Evolutionary conservation across 1,140 invertebrate species (phyloP).

Genomic region (Aporrectodea caliginosa): DNA sequence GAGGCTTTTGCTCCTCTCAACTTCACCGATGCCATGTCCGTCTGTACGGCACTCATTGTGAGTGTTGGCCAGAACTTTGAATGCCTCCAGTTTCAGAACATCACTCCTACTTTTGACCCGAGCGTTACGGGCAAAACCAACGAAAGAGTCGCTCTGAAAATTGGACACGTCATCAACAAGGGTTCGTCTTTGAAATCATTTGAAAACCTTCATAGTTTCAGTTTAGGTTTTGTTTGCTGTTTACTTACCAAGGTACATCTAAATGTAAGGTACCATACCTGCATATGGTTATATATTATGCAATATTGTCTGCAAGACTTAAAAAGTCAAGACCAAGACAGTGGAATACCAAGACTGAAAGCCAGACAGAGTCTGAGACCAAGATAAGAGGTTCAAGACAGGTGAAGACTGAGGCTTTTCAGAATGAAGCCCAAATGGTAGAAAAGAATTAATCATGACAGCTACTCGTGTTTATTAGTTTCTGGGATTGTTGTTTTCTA

Average conservation of each 20-base stretch:
- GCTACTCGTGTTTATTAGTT: no score
- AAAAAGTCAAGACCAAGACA: no score
- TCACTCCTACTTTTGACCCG: conserved; percentile 14
- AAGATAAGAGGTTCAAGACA: no score
- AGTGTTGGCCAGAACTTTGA: conserved; percentile 39
- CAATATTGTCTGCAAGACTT: background rate
- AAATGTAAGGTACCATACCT: background rate
- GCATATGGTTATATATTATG: background rate
- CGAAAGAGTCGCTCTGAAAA: conserved; percentile 35
- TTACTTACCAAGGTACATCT: background rate
- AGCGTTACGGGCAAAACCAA: conserved; percentile 37
- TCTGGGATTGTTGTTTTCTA: no score
- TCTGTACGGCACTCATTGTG: conserved; percentile 37
- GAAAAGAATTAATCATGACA: no score
- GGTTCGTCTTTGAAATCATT: conserved; percentile 36
- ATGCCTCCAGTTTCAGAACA: conserved; percentile 26
- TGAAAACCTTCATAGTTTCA: no score
- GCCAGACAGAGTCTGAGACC: no score
- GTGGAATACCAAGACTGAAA: no score
- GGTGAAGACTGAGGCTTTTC: no score
- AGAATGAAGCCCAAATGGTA: no score
- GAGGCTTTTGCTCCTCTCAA: conserved; percentile 45
- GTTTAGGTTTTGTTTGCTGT: background rate
- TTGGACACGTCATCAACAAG: conserved; percentile 43
- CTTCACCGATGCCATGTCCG: conserved; percentile 41